These are phyloP conservation scores for Thera obeliscata DNA, from an alignment of 2,888 invertebrate genomes.

Conservation along the genomic window DNA sequence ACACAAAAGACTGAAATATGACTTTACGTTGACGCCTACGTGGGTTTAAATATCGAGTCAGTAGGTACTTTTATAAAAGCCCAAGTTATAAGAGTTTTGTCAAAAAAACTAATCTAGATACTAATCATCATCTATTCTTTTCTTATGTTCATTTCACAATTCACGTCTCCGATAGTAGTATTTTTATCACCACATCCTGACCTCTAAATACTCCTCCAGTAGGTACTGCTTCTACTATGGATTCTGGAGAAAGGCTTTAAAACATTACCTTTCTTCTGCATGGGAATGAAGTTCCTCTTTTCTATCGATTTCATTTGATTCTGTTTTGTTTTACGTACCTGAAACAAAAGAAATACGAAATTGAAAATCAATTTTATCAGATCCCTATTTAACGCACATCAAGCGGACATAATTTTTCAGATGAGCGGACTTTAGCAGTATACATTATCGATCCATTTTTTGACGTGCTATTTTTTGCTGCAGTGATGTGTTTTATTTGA, in stretches of 20 bases:
- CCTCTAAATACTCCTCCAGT: no score
- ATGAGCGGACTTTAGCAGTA: background rate
- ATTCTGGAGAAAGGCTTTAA: no score
- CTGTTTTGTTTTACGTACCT: conserved; percentile 6
- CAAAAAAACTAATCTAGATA: background rate
- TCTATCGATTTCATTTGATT: background rate
- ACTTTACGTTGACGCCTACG: conserved; percentile 62
- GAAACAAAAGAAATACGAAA: conserved; percentile 15
- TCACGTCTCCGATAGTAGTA: no score
- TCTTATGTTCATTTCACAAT: no score
- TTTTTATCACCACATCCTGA: no score
- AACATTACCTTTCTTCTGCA: no score
- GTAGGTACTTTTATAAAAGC: conserved; percentile 32
- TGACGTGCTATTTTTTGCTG: no score
- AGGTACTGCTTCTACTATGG: no score
- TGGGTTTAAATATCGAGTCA: conserved; percentile 53
- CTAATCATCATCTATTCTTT: no score
- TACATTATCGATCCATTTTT: no score
- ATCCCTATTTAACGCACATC: background rate
- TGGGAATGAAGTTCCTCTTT: no score
- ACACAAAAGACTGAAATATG: conserved; percentile 61
- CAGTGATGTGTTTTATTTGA: no score
- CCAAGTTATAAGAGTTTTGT: conserved; percentile 43
- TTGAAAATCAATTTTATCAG: background rate
- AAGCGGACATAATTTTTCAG: conserved; percentile 1